phyloP scores from a whole-genome alignment of 2,888 invertebrate species.

The Tupiocoris notatus region DNA sequence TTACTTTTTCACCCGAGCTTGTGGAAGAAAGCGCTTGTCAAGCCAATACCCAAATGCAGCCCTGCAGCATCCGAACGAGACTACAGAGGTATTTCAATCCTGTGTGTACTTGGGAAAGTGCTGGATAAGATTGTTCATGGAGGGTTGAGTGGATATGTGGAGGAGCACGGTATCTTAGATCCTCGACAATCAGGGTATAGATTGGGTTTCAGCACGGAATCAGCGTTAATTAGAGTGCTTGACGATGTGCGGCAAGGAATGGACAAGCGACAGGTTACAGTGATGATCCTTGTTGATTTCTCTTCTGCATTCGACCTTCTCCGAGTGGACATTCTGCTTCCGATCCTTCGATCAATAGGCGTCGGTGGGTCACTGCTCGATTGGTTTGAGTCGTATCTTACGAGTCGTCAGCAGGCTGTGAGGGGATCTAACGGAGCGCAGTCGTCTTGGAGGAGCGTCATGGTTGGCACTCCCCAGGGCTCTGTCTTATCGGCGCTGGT shows the following conservation, averaged over 20 bases:
- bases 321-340: neutral
- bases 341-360: neutral
- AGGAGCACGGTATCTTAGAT: neutral
- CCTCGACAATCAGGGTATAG: conserved; percentile 2
- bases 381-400: conserved; percentile 6
- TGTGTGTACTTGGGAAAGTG: neutral
- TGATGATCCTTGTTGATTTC: conserved; percentile 9
- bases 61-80: neutral
- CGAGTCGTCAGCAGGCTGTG: conserved; percentile 2
- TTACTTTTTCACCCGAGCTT: neutral
- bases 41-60: neutral
- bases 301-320: conserved; percentile 12
- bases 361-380: neutral
- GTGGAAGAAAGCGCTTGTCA: neutral
- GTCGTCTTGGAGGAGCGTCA: neutral
- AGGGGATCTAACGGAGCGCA: neutral
- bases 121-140: conserved; percentile 2
- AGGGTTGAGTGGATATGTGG: neutral
- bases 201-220: conserved; percentile 10
- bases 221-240: conserved; percentile 6
- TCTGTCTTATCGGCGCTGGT: too few species aligned
- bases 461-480: neutral
- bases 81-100: neutral
- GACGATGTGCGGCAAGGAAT: neutral
- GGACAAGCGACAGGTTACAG: neutral